Evolutionary conservation across 2,888 invertebrate genomes (phyloP).

Genomic region (Ametastegia equiseti): DNA sequence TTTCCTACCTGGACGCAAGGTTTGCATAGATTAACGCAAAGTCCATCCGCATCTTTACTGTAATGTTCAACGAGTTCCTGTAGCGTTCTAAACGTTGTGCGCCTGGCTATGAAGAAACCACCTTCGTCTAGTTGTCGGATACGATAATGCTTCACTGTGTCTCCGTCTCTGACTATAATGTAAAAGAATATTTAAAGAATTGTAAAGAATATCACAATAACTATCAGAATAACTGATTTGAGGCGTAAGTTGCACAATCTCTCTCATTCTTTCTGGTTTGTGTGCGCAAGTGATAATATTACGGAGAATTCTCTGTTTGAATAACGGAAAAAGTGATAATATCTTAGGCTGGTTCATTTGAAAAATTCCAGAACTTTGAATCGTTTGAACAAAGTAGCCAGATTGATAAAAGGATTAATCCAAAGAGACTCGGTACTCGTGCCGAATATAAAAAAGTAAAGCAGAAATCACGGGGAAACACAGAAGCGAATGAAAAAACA

Average conservation of each 20-base stretch:
- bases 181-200: background rate
- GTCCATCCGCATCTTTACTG: slow-evolving; percentile 97
- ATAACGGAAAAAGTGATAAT: no score
- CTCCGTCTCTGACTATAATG: slow-evolving; percentile 95
- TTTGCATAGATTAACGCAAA: slow-evolving; percentile 97
- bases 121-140: slow-evolving; percentile 99
- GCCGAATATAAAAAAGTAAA: background rate
- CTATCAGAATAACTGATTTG: background rate
- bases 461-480: background rate
- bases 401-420: background rate
- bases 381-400: background rate
- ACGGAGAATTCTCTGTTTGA: no score
- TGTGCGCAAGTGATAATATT: background rate
- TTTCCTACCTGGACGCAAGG: slow-evolving; percentile 92
- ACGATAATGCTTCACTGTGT: slow-evolving; percentile 99
- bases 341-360: no score
- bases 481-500: slow-evolving; percentile 32
- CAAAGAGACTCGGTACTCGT: background rate
- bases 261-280: background rate
- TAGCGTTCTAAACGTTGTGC: slow-evolving; percentile 97
- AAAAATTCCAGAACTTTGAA: background rate
- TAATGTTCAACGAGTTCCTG: slow-evolving; percentile 99
- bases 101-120: slow-evolving; percentile 98
- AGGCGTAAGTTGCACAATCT: background rate
- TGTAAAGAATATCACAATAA: background rate